A percentile compares a stretch with the other conserved stretches of the same genome.
Conservation (phyloP, 2,113 vertebrate genomes). For the Scytalopus superciliaris region DNA sequence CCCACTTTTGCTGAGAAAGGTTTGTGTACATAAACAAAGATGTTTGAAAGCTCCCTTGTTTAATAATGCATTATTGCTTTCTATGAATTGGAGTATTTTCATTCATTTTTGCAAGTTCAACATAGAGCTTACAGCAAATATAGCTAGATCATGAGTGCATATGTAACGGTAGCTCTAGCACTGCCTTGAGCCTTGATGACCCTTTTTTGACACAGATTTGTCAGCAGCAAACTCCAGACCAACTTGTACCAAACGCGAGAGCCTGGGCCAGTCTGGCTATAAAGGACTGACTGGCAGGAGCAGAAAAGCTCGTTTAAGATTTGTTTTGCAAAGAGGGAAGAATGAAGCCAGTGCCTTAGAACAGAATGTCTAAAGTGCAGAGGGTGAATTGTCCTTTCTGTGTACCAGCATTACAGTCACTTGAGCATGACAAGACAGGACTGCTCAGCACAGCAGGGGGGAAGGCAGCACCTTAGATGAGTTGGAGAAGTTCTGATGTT, state of each 20-base stretch:
- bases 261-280: neutral
- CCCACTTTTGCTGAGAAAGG: neutral
- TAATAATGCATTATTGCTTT: neutral
- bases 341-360: neutral
- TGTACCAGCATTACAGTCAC: neutral
- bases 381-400: neutral
- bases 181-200: neutral
- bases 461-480: neutral
- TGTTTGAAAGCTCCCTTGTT: neutral
- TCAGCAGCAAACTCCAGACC: neutral
- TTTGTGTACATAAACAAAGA: neutral
- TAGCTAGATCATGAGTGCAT: rapidly evolving
- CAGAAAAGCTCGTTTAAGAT: neutral
- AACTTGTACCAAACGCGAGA: neutral
- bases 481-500: neutral
- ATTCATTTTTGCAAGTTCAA: neutral
- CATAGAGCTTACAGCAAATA: neutral
- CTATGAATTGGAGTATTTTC: neutral
- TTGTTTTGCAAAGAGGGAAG: neutral
- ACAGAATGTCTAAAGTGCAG: neutral
- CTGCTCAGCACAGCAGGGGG: rapidly evolving
- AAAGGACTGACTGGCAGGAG: neutral
- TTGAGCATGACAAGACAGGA: rapidly evolving
- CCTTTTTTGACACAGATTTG: neutral
- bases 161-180: neutral